Percentiles rank a stretch among this genome's conserved stretches.
Conservation (phyloP, 2,113 vertebrate genomes). For the Aythya baeri region DNA sequence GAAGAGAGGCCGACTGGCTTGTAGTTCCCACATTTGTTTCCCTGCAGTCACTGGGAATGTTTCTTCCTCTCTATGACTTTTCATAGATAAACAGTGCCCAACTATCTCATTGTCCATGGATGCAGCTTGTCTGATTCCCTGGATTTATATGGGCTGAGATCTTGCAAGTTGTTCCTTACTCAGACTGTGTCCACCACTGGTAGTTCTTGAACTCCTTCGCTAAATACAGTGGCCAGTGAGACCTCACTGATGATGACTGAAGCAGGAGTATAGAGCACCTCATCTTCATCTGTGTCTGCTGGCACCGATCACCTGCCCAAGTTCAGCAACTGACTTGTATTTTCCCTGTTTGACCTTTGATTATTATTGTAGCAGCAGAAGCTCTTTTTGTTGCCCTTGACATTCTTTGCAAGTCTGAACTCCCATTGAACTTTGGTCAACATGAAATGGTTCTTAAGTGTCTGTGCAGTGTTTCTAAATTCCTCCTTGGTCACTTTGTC, state of each 20-base stretch:
- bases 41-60: not conserved
- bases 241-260: not conserved
- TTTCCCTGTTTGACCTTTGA: not conserved
- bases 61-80: not conserved
- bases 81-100: not conserved
- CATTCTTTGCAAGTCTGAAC: not conserved
- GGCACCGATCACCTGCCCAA: not conserved
- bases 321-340: not conserved
- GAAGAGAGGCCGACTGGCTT: not conserved
- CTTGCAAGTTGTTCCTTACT: not conserved
- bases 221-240: not conserved
- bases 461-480: not conserved
- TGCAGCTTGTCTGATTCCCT: not conserved
- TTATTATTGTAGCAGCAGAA: not conserved
- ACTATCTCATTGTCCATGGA: not conserved
- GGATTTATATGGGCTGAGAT: not conserved
- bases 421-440: not conserved
- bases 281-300: not conserved
- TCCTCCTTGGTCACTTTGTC: not conserved
- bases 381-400: not conserved
- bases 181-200: accelerated
- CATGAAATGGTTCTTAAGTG: not conserved
- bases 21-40: not conserved
- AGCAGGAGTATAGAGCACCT: not conserved
- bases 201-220: not conserved